A percentile compares a stretch with the other conserved stretches of the same genome.
These are phyloP conservation scores for Abscondita cerata DNA, from an alignment of 2,888 invertebrate genomes.

Conservation along the genomic window DNA sequence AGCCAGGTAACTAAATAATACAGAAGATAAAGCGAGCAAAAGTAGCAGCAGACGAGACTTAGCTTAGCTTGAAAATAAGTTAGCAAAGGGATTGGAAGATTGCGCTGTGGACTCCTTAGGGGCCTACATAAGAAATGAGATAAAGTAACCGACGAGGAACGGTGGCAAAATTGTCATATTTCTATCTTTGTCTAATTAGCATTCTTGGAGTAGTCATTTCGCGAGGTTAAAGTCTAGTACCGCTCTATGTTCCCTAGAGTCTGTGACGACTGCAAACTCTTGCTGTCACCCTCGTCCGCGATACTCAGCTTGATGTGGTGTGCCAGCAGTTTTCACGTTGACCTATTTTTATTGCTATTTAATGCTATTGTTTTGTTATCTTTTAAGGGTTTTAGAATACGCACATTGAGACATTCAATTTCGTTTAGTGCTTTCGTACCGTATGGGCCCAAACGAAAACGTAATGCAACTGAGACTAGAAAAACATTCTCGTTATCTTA, in stretches of 20 bases:
- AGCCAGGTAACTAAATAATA: slow-evolving; percentile 50
- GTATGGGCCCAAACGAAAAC: slow-evolving; percentile 21
- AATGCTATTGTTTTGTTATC: slow-evolving; percentile 43
- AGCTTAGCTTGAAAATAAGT: slow-evolving; percentile 49
- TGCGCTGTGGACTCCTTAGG: slow-evolving; percentile 49
- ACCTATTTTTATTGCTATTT: slow-evolving; percentile 43
- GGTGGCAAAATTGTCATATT: slow-evolving; percentile 53
- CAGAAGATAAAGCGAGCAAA: slow-evolving; percentile 48
- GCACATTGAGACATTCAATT: slow-evolving; percentile 39
- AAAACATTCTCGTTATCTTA: slow-evolving; percentile 21
- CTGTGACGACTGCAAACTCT: slow-evolving; percentile 40
- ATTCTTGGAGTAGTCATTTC: slow-evolving; percentile 52
- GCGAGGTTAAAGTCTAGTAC: slow-evolving; percentile 44
- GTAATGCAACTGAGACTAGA: slow-evolving; percentile 30
- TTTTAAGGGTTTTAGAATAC: slow-evolving; percentile 37
- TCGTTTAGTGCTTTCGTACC: slow-evolving; percentile 39
- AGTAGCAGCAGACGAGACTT: slow-evolving; percentile 48
- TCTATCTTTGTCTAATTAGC: slow-evolving; percentile 55
- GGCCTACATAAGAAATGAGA: slow-evolving; percentile 54
- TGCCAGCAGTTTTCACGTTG: slow-evolving; percentile 34
- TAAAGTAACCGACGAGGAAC: slow-evolving; percentile 52
- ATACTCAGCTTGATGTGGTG: slow-evolving; percentile 37
- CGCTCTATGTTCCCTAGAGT: slow-evolving; percentile 37
- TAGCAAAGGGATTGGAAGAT: slow-evolving; percentile 52
- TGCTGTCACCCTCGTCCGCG: slow-evolving; percentile 43